Evolutionary conservation across 30 jellyfish, hydroid and myxozoan species (phyloP), one percentile per base, ranked within the genome.

Genomic region (Clytia hemisphaerica): DNA sequence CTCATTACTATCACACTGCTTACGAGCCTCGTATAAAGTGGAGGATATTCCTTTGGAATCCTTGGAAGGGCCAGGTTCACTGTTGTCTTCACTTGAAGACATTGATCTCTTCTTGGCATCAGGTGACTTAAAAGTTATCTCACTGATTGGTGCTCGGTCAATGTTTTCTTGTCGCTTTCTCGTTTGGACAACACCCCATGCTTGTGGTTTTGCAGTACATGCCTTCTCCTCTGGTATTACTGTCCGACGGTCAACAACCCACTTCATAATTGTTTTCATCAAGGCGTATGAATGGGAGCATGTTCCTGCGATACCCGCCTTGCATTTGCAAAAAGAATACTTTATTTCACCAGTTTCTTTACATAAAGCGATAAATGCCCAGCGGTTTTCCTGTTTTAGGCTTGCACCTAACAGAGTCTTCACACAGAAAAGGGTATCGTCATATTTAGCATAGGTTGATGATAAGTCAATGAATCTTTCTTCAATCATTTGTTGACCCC

Each of bases 211-310:
- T 6, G 70, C 25, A 31, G 70, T 57, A 33, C 70, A 57, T 22
- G 70, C 70, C 30, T 57, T 57, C 5, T n/a, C 70, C 25, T 57
- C 49, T n/a, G 70, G 70, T 22, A 57, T 57, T 45, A 57, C 30
- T 57, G 42, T 22, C 12, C 25, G 70, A 22, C 70, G 25, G 30
- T 57, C 70, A 22, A 57, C 70, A 26, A 57, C 70, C 70, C 53
- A 57, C 30, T 57, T 57, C 25, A 45, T 45, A 5, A 12, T 22
- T 21, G 70, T n/a, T 57, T 57, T 57, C 70, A 57, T 57, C 0
- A 57, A 45, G 44, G 70, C 70, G 0, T 57, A 57, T 22, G 70
- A 6, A 57, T 57, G 70, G 42, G 70, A 57, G 70, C 70, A 57
- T 57, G 70, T 57, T 57, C 70, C 70, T 22, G 30, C 70, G 30